Percentiles rank a stretch among this genome's conserved stretches.
phyloP scores from a whole-genome alignment of 1,140 invertebrate genomes.

The Arion vulgaris region DNA sequence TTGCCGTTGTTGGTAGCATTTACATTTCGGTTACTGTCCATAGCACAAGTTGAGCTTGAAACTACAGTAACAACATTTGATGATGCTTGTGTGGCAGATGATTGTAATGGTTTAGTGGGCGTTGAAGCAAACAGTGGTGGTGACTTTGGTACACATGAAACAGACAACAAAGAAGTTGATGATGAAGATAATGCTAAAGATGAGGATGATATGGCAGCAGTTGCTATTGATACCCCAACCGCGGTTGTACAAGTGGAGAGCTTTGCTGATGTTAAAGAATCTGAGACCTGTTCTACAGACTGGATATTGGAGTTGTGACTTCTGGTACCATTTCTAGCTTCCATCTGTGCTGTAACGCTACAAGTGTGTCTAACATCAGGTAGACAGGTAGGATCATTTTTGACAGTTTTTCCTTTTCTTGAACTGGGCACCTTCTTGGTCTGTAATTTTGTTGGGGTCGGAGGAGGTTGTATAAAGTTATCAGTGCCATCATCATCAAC shows the following conservation, averaged over 20 bases:
- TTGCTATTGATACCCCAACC: background rate
- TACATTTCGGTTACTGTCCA: background rate
- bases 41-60: background rate
- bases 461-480: conserved; percentile 25
- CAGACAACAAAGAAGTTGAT: background rate
- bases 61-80: background rate
- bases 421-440: conserved; percentile 13
- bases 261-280: background rate
- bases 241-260: background rate
- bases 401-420: conserved; percentile 16
- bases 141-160: conserved; percentile 13
- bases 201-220: background rate
- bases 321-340: background rate
- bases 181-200: background rate
- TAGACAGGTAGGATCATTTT: background rate
- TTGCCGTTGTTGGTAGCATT: background rate
- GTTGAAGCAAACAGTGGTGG: conserved; percentile 15
- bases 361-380: background rate
- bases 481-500: conserved; percentile 26
- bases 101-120: background rate
- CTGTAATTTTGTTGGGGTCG: conserved; percentile 17
- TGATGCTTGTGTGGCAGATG: background rate
- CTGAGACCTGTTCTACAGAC: background rate
- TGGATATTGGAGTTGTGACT: background rate
- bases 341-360: conserved; percentile 1